Conservation (phyloP, 2,888 invertebrate genomes). For the Patella caerulea region DNA sequence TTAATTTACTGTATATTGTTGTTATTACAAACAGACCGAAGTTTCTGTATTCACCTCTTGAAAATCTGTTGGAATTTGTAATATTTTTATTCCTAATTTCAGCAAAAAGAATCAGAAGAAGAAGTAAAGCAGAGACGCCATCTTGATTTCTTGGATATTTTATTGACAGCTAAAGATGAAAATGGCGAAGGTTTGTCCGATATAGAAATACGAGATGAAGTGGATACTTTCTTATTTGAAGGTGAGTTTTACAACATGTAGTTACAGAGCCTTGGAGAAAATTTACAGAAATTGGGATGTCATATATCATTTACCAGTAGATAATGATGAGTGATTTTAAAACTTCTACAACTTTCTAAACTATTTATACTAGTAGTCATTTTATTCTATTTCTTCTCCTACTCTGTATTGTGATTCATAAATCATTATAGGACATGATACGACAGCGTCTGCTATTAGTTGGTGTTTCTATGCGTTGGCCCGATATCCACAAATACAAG, state of each 20-base stretch:
- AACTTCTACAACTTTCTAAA: no score
- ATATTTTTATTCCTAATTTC: background rate
- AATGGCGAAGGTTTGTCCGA: slow-evolving; percentile 56
- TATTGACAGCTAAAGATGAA: slow-evolving; percentile 57
- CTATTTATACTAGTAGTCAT: no score
- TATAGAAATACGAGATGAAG: slow-evolving; percentile 60
- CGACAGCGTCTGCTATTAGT: slow-evolving; percentile 51
- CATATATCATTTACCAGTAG: no score
- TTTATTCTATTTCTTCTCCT: no score
- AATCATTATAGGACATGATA: slow-evolving; percentile 49
- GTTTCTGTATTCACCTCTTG: no score
- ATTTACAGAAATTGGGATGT: no score
- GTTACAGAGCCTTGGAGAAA: no score
- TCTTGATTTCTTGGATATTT: slow-evolving; percentile 57
- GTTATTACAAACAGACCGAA: no score
- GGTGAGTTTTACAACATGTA: slow-evolving; percentile 20
- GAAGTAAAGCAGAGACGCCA: slow-evolving; percentile 21
- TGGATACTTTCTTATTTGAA: slow-evolving; percentile 48
- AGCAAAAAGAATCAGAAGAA: slow-evolving; percentile 18
- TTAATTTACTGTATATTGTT: no score
- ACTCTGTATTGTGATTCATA: background rate
- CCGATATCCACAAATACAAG: slow-evolving; percentile 41
- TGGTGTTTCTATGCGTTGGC: slow-evolving; percentile 52
- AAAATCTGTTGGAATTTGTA: no score
- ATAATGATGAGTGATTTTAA: no score